Conservation (phyloP, 2,113 vertebrate species). For the Syngnathus scovelli region DNA sequence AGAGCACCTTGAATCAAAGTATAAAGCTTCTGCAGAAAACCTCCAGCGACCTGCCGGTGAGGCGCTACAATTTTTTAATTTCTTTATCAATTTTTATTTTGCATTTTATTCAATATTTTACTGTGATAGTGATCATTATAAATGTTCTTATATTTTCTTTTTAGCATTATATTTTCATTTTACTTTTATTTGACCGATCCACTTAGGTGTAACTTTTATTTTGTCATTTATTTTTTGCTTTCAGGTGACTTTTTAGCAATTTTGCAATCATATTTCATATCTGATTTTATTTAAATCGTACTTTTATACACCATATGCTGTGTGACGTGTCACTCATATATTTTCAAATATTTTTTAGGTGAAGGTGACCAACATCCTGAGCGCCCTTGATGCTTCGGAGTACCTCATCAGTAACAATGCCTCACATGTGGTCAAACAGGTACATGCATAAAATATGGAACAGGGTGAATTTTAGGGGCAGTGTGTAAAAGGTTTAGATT, state of each 20-base stretch:
- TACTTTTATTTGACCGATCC: no score
- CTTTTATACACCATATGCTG: neutral
- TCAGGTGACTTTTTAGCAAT: no score
- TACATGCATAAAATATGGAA: slow-evolving; percentile 32
- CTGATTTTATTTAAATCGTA: no score
- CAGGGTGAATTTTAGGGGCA: no score
- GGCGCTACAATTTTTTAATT: slow-evolving; percentile 20
- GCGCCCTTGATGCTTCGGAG: slow-evolving; percentile 80
- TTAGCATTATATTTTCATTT: no score
- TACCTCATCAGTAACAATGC: slow-evolving; percentile 78
- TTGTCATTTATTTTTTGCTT: no score
- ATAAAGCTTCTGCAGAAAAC: slow-evolving; percentile 74
- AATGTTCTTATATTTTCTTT: neutral
- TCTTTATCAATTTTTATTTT: neutral
- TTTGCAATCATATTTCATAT: no score
- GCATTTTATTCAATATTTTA: no score
- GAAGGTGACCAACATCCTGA: slow-evolving; percentile 75
- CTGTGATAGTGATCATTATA: no score
- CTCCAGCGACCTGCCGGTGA: slow-evolving; percentile 76
- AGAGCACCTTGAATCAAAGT: slow-evolving; percentile 78
- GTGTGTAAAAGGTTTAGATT: no score
- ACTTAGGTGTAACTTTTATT: no score
- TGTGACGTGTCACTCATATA: no score
- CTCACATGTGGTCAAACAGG: slow-evolving; percentile 77
- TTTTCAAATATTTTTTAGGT: slow-evolving; percentile 55